Conservation (phyloP, 2,888 invertebrate species). For the Drosophila emarginata region DNA sequence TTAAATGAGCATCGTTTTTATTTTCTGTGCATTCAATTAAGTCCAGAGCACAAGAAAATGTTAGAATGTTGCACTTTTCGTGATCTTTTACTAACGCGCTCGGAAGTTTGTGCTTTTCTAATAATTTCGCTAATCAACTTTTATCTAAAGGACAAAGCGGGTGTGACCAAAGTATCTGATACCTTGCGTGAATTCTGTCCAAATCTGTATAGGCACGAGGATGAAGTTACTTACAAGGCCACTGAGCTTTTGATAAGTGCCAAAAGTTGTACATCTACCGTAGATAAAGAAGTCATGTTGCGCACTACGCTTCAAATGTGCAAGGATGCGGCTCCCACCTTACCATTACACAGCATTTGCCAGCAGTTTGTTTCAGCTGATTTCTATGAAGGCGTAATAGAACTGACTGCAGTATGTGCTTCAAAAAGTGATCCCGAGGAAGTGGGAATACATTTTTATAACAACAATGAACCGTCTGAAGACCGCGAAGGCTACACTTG, state of each 20-base stretch:
- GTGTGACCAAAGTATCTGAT: conserved; percentile 94
- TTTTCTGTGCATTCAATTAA: conserved; percentile 87
- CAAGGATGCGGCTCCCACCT: conserved; percentile 93
- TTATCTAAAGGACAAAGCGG: conserved; percentile 97
- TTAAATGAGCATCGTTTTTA: conserved; percentile 96
- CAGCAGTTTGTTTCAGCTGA: conserved; percentile 90
- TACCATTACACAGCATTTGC: conserved; percentile 93
- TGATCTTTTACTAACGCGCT: conserved; percentile 83
- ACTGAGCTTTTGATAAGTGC: conserved; percentile 94
- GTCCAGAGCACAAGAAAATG: conserved; percentile 86
- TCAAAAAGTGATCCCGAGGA: conserved; percentile 94
- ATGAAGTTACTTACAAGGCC: conserved; percentile 97
- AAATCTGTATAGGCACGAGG: conserved; percentile 95
- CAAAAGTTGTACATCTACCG: conserved; percentile 87
- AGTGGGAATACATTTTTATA: conserved; percentile 93
- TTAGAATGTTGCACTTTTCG: conserved; percentile 85
- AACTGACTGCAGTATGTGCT: conserved; percentile 93
- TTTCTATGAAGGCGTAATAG: conserved; percentile 94
- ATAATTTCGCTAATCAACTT: conserved; percentile 94
- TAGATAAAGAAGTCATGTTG: conserved; percentile 90
- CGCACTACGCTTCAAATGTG: conserved; percentile 91
- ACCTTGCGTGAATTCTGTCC: conserved; percentile 96
- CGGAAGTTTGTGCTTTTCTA: conserved; percentile 87
- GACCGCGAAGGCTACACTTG: conserved; percentile 92
- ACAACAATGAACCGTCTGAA: conserved; percentile 90